Base-by-base conservation (phyloP, 1,140 invertebrate species). In the Brachionus angularis region DNA sequence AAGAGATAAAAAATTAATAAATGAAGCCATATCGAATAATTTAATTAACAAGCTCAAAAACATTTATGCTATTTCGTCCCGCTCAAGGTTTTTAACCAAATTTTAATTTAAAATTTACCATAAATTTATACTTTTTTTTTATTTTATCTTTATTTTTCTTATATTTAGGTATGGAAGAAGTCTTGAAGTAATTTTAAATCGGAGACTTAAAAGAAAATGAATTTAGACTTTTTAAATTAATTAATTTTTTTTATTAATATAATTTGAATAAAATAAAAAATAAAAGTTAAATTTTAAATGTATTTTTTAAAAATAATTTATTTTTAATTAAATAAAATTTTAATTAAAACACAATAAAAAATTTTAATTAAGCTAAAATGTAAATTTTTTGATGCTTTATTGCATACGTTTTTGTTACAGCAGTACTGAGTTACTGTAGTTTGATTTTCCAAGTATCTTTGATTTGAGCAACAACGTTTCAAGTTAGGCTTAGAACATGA, bases 321-420 rank as follows among this genome's bases (percentile, higher is more conserved):
- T n/a, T n/a, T n/a, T n/a, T n/a, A n/a, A n/a, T n/a, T n/a, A n/a
- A n/a, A n/a, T n/a, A n/a, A n/a, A n/a, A n/a, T 58, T 33, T 55
- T 55, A 55, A 21, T 33, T 33, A 39, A 39, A 39, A 5, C 8
- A 39, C 7, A 33, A 23, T 12, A 5, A 23, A 39, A 39, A 42
- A 27, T 5, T 7, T 23, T 12, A 58, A 58, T 23, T 39, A 29
- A 39, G 25, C 36, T 23, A 58, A 58, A 27, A 12, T 14, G 8
- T 12, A 23, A 39, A 14, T 58, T 1, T 39, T 36, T 39, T 16
- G 53, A 58, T 58, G 18, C n/a, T n/a, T n/a, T 36, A 23, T 58
- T 58, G 33, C 53, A 58, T 10, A 58, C 53, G n/a, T 39, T 58
- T 58, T 36, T 58, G 18, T 58, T 58, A 36, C 53, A 58, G 33